Percentiles rank a stretch among this genome's conserved stretches.
Conservation (phyloP, 92 coral and sea anemone genomes). For the Ricordea florida region DNA sequence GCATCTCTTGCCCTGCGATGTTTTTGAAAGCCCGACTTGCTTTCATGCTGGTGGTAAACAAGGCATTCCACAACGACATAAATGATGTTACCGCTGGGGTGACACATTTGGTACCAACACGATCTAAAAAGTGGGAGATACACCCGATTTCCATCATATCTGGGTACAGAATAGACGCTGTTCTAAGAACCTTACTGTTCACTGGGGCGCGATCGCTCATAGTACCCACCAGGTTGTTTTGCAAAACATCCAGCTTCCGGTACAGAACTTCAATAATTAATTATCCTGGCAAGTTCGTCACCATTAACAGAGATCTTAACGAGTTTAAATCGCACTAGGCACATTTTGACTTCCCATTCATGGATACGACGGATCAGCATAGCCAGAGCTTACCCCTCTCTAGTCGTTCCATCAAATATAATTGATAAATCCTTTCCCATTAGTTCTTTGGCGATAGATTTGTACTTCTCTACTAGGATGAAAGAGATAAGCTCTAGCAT, state of each 20-base stretch:
- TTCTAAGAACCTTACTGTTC: constrained; percentile 33
- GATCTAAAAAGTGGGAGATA: constrained; percentile 34
- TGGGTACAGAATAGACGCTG: constrained; percentile 28
- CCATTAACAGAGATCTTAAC: constrained; percentile 39
- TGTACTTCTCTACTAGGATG: constrained; percentile 44
- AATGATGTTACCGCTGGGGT: constrained; percentile 24
- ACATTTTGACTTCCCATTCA: constrained; percentile 28
- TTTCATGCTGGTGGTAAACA: constrained; percentile 40
- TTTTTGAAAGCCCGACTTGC: constrained; percentile 28
- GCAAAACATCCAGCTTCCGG: constrained; percentile 39
- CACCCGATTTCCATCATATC: constrained; percentile 29
- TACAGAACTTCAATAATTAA: constrained; percentile 41
- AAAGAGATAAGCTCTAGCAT: constrained; percentile 54
- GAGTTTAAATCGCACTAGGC: constrained; percentile 35
- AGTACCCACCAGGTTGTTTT: constrained; percentile 24
- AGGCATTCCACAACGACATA: constrained; percentile 30
- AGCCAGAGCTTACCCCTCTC: constrained; percentile 49
- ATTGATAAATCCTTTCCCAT: constrained; percentile 34
- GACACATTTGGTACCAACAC: constrained; percentile 10
- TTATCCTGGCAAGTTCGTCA: constrained; percentile 33
- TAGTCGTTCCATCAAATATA: constrained; percentile 49
- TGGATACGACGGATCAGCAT: constrained; percentile 34
- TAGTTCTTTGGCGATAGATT: constrained; percentile 33
- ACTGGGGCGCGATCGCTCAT: constrained; percentile 55
- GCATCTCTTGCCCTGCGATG: constrained; percentile 22